Percentiles rank a stretch among this genome's conserved stretches.
Conservation (phyloP, 2,113 vertebrate species). For the Semicossyphus pulcher region DNA sequence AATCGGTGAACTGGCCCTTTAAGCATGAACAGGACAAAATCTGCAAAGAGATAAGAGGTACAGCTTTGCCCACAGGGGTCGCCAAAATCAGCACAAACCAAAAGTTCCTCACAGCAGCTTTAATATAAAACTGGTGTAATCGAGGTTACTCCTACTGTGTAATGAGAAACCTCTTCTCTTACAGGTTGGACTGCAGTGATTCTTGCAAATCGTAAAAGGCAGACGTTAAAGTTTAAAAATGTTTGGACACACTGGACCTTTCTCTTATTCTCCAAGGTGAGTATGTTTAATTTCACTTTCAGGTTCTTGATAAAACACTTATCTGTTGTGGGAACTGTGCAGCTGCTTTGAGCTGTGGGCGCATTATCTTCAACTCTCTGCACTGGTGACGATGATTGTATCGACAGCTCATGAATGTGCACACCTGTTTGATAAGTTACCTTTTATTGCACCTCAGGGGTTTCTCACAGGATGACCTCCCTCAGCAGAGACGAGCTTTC, state of each 20-base stretch:
- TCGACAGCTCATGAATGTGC: background rate
- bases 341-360: background rate
- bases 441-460: slow-evolving; percentile 64
- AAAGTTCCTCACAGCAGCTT: no score
- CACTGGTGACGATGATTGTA: slow-evolving; percentile 6
- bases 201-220: background rate
- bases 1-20: no score
- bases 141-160: background rate
- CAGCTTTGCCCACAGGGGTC: no score
- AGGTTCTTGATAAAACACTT: background rate
- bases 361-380: slow-evolving; percentile 12
- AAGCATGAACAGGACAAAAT: no score
- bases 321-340: slow-evolving; percentile 1
- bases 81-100: no score
- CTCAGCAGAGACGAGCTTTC: slow-evolving; percentile 34
- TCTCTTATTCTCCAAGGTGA: slow-evolving; percentile 72
- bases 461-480: slow-evolving; percentile 54
- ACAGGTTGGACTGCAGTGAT: slow-evolving; percentile 19
- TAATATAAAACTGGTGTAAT: background rate
- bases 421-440: background rate
- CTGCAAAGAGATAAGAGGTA: no score
- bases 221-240: slow-evolving; percentile 25
- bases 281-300: slow-evolving; percentile 6
- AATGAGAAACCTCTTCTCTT: background rate
- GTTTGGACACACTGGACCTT: slow-evolving; percentile 57